Base-by-base conservation (phyloP, 30 jellyfish, hydroid and myxozoan genomes). In the Hydractinia symbiolongicarpus region DNA sequence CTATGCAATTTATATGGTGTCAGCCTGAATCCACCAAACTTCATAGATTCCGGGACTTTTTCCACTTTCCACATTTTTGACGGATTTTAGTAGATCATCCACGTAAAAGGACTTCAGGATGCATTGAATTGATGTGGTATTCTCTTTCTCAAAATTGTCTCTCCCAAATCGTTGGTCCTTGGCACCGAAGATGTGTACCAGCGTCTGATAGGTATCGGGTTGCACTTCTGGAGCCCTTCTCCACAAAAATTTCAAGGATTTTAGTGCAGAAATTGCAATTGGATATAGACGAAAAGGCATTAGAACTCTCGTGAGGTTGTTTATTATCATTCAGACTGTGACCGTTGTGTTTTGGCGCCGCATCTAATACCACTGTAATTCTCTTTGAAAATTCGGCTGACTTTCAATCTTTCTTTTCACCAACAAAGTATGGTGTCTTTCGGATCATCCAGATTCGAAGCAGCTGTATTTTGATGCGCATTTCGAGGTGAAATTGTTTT, bases 341-440 rank as follows among this genome's bases (percentile, higher is more conserved):
- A 5, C 80, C 80, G 20, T 71, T 6, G 14, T 5, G 7, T 71
- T 71, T 71, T 4, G 80, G 5, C 5, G 80, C 80, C 5, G 80
- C 80, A 57, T 71, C 68, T 17, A 71, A 71, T 5, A 71, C 80
- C 16, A 71, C 80, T 71, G 58, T 6, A 52, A 71, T 71, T 71
- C 58, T 3, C 80, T 60, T 71, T 8, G 9, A 60, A 71, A 71
- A 60, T 6, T 58, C 2, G 17, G 17, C 7, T 7, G 17, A 7
- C 4, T 2, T 51, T 13, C 40, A 1, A n/a, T 51, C 7, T 7
- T 13, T 6, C 44, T 30, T 30, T 30, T 2, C 44, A 30, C 44
- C 44, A 30, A 30, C 44, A 30, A 30, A 30, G 44, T 30, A 30
- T 7, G 0, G 19, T 7, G 8, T 9, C 17, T 51, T 64, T 64